Conservation (phyloP, 2,113 vertebrate species). For the Monopterus albus region DNA sequence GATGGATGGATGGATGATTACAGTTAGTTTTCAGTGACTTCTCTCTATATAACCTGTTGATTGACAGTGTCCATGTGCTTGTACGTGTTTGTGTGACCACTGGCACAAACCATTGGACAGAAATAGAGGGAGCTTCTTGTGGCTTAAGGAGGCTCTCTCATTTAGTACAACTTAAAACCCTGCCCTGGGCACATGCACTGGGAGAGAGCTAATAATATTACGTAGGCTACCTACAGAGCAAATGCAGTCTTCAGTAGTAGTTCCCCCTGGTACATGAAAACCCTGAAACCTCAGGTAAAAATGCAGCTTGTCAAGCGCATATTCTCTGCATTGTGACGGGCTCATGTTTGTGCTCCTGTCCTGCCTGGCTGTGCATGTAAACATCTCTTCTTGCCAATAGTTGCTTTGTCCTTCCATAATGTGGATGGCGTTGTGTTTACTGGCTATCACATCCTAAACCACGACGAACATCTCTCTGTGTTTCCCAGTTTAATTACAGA, state of each 20-base stretch:
- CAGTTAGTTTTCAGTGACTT: background rate
- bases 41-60: slow-evolving; percentile 20
- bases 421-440: slow-evolving; percentile 12
- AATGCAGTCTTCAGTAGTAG: slow-evolving; percentile 38
- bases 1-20: too few species aligned
- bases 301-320: slow-evolving; percentile 1
- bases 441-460: slow-evolving; percentile 23
- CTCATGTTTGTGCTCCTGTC: background rate
- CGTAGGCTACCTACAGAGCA: slow-evolving; percentile 43
- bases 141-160: slow-evolving; percentile 29
- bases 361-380: background rate
- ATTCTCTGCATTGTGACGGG: background rate
- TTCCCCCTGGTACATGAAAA: background rate
- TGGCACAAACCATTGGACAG: slow-evolving; percentile 19
- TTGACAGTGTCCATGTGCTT: background rate
- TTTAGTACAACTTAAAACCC: slow-evolving; percentile 44
- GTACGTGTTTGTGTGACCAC: background rate
- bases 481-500: slow-evolving; percentile 27
- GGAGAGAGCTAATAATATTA: slow-evolving; percentile 59
- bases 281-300: background rate
- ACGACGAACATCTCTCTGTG: slow-evolving; percentile 25
- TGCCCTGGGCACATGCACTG: background rate
- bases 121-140: slow-evolving; percentile 51
- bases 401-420: background rate
- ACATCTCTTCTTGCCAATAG: background rate